Evolutionary conservation across 1,140 invertebrate genomes (phyloP), one percentile per base, ranked within the genome.

Genomic region (Plectus sambesii): DNA sequence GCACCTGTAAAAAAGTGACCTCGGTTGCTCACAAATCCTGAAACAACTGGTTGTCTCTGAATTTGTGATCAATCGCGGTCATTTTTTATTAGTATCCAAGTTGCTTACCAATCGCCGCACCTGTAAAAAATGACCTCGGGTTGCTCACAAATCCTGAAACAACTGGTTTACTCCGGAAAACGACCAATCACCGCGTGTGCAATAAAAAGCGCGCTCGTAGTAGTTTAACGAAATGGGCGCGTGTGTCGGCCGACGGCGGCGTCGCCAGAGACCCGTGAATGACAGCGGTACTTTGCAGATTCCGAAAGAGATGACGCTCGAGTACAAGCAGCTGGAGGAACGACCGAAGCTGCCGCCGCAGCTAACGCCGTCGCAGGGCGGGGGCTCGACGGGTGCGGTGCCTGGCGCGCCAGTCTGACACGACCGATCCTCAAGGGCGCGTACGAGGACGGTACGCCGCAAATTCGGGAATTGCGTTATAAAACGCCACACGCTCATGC

Each of bases 301-400:
- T 49, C 62, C 61, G 43, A 58, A 65, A 49, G 61, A 63, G 22
- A 51, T 63, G 56, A 60, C 48, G 9, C 27, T 63, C 38, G 62
- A 63, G 37, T 63, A 62, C 56, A 62, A 62, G 27, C 40, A 54
- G 47, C 45, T 63, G 33, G 61, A 63, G 24, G 59, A 61, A 9
- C 47, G 40, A 41, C 61, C 61, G 15, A 57, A 37, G 26, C 23
- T 23, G 24, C 15, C 26, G 12, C 30, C 30, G 17, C 30, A 33
- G 17, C 30, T 12, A 17, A 12, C 12, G 30, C 30, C 12, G 30
- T 33, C 30, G 30, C 30, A 33, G 30, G n/a, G n/a, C n/a, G n/a
- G n/a, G n/a, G n/a, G n/a, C n/a, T n/a, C n/a, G n/a, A n/a, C n/a
- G n/a, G n/a, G n/a, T n/a, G n/a, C n/a, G n/a, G n/a, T n/a, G n/a